Percentiles rank a stretch among this genome's conserved stretches.
phyloP scores from a whole-genome alignment of 2,797 vertebrate species.

The Enoplosus armatus region DNA sequence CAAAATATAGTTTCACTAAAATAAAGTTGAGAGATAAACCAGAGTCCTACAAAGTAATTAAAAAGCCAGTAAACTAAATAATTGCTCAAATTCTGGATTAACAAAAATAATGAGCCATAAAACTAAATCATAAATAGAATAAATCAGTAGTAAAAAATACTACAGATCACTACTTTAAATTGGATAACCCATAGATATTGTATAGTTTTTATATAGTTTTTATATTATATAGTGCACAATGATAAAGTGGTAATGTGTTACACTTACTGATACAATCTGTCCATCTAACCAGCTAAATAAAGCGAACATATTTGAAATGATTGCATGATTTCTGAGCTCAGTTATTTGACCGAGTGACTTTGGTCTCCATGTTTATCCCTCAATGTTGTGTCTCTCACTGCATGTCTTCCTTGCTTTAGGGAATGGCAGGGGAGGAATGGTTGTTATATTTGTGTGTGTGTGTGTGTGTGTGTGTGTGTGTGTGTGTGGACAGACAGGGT shows the following conservation, averaged over 20 bases:
- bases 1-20: background rate
- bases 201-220: too few species aligned
- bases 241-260: background rate
- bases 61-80: background rate
- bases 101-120: background rate
- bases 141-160: background rate
- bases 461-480: constrained; percentile 14
- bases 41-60: background rate
- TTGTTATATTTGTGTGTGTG: constrained; percentile 15
- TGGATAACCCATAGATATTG: too few species aligned
- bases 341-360: constrained; percentile 11
- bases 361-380: constrained; percentile 44
- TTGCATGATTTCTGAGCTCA: constrained; percentile 5
- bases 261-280: too few species aligned
- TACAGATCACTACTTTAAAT: background rate
- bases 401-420: constrained; percentile 19
- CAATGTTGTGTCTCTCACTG: constrained; percentile 27
- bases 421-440: constrained; percentile 8
- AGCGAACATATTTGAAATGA: background rate
- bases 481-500: constrained; percentile 46
- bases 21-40: background rate
- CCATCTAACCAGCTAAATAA: background rate
- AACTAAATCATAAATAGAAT: background rate
- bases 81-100: background rate
- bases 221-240: too few species aligned